Evolutionary conservation across 64 coral and sea anemone genomes (phyloP).

Genomic region (Dendronephthya gigantea): DNA sequence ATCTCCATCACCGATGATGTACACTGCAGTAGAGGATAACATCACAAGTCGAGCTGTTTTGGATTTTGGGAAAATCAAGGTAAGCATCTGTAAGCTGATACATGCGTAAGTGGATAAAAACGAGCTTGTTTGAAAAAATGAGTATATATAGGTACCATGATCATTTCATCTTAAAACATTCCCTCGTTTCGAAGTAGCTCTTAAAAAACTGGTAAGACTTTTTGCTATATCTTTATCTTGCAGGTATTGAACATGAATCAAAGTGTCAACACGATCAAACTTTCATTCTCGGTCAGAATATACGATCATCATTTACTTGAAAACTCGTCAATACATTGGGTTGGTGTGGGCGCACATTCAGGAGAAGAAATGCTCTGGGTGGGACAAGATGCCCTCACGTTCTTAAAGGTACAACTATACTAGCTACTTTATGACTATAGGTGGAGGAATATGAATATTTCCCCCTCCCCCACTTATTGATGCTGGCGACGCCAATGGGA

Average conservation of each 20-base stretch:
- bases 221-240: neutral
- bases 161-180: neutral
- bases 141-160: too few species aligned
- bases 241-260: constrained; percentile 18
- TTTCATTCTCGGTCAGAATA: constrained; percentile 63
- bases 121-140: too few species aligned
- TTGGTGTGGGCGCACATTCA: constrained; percentile 77
- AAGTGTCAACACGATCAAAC: constrained; percentile 39
- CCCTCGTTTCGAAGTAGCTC: too few species aligned
- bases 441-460: too few species aligned
- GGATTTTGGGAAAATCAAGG: constrained; percentile 81
- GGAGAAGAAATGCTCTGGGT: constrained; percentile 82
- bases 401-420: constrained; percentile 49
- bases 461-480: too few species aligned
- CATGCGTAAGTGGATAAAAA: too few species aligned
- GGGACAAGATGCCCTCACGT: constrained; percentile 62
- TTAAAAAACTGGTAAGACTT: too few species aligned
- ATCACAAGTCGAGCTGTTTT: constrained; percentile 55
- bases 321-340: constrained; percentile 77
- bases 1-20: neutral
- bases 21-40: constrained; percentile 17
- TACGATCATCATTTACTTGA: constrained; percentile 53
- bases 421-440: neutral
- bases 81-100: constrained; percentile 6
- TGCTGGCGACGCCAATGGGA: too few species aligned